Conservation (phyloP, 2,888 invertebrate genomes). For the Plagodis dolabraria region DNA sequence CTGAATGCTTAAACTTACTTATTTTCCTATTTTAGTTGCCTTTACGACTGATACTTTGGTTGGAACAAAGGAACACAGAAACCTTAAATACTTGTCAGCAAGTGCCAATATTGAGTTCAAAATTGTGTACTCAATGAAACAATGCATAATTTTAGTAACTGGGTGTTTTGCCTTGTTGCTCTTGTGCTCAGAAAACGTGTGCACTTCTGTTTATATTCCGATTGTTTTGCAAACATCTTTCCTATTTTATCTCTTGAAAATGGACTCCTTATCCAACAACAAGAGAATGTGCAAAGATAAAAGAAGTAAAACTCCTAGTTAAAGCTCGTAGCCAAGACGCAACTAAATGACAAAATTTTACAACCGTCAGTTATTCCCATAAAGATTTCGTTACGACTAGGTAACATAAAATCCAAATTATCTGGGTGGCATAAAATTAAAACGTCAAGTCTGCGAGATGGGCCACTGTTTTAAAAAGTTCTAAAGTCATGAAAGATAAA, state of each 20-base stretch:
- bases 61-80: conserved; percentile 4
- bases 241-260: conserved; percentile 28
- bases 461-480: conserved; percentile 73
- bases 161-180: conserved; percentile 13
- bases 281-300: conserved; percentile 31
- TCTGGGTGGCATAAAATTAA: conserved; percentile 73
- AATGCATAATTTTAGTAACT: conserved; percentile 21
- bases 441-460: conserved; percentile 62
- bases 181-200: conserved; percentile 8
- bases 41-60: conserved; percentile 20
- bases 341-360: conserved; percentile 47
- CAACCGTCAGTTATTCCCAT: conserved; percentile 49
- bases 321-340: conserved; percentile 29
- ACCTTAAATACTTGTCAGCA: neutral
- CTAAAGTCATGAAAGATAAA: conserved; percentile 79
- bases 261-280: conserved; percentile 33
- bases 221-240: conserved; percentile 47
- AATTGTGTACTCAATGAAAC: conserved; percentile 3
- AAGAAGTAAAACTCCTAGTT: conserved; percentile 29
- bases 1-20: conserved; percentile 77
- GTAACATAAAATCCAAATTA: conserved; percentile 69
- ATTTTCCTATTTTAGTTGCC: conserved; percentile 60
- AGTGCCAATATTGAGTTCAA: conserved; percentile 6
- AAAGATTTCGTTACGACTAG: conserved; percentile 56
- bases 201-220: conserved; percentile 38